Conservation (phyloP, 2,113 vertebrate genomes). For the Corvus hawaiiensis region DNA sequence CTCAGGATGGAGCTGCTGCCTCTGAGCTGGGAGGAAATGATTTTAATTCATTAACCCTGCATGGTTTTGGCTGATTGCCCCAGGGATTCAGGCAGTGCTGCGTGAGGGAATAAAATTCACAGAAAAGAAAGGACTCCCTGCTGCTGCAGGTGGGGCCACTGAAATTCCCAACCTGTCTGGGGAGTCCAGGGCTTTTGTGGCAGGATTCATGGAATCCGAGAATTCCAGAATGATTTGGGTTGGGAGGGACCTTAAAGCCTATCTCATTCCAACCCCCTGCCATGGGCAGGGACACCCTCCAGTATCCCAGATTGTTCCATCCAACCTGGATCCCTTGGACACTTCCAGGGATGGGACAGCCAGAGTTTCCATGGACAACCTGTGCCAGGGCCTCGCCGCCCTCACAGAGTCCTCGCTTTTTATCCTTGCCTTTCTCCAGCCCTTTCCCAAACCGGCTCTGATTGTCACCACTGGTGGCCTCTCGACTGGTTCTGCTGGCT, state of each 20-base stretch:
- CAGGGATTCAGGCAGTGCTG: background rate
- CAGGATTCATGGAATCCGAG: background rate
- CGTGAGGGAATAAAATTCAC: rapidly evolving
- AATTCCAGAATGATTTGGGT: background rate
- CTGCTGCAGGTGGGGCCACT: background rate
- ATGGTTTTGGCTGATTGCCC: rapidly evolving
- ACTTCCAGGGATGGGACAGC: background rate
- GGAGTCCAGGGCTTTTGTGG: background rate
- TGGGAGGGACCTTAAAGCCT: background rate
- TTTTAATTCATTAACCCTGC: background rate
- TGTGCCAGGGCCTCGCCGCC: background rate
- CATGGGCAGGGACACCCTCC: background rate
- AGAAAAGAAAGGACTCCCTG: background rate
- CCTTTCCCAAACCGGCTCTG: background rate
- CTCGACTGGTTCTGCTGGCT: background rate
- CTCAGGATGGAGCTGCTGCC: background rate
- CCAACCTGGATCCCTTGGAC: background rate
- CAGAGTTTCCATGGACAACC: background rate
- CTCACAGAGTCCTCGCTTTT: background rate
- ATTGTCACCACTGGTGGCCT: background rate
- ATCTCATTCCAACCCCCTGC: too few species aligned
- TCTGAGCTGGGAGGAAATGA: rapidly evolving
- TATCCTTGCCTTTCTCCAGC: background rate
- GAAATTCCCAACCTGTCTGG: too few species aligned
- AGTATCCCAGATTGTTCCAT: background rate